Evolutionary conservation across 2,797 vertebrate species (phyloP).

Genomic region (Pipistrellus pygmaeus): DNA sequence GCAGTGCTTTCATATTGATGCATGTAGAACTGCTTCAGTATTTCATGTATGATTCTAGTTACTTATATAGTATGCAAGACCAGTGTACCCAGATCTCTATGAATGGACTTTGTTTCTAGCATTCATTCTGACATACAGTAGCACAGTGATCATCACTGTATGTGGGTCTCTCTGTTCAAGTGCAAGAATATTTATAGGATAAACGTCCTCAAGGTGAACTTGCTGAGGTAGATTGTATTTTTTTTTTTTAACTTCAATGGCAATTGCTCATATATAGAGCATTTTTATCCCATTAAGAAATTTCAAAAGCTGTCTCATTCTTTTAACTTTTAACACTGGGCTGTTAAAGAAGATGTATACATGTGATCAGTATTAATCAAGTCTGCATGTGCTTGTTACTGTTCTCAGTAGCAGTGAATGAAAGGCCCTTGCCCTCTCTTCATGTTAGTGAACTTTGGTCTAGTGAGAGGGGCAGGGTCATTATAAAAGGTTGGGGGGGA

Average conservation of each 20-base stretch:
- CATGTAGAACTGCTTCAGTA: rapidly evolving
- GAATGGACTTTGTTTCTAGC: background rate
- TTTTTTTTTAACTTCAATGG: background rate
- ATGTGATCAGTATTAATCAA: rapidly evolving
- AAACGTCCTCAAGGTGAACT: background rate
- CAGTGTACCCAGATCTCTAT: background rate
- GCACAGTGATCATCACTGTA: background rate
- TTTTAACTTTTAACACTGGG: background rate
- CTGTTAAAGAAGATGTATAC: background rate
- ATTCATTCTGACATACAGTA: background rate
- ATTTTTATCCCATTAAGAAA: background rate
- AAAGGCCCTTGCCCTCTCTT: background rate
- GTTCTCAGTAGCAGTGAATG: background rate
- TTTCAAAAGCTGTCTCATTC: background rate
- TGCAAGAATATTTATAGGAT: background rate
- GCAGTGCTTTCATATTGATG: background rate
- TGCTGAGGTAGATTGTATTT: background rate
- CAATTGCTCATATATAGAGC: background rate
- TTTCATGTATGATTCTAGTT: background rate
- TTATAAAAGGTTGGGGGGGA: background rate
- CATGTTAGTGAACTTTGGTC: background rate
- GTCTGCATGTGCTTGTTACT: background rate
- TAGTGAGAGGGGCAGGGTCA: background rate
- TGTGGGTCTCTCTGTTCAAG: background rate
- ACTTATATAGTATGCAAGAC: no score